Evolutionary conservation across 1,140 invertebrate genomes (phyloP), one percentile per base, ranked within the genome.

Genomic region (Eumeta japonica): DNA sequence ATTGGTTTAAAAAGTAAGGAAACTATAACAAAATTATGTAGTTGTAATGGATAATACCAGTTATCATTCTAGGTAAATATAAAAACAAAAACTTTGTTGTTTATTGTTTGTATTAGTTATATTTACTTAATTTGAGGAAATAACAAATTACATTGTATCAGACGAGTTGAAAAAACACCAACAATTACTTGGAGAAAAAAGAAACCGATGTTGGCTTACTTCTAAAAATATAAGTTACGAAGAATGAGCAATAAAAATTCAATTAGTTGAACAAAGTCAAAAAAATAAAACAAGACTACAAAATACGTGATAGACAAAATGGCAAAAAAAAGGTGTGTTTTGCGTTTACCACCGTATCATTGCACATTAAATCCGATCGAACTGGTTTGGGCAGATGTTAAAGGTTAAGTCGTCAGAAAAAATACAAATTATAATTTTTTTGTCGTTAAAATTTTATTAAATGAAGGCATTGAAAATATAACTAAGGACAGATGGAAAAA

Each of bases 301-400:
- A 24, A 16, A 27, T 16, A 27, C 29, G 18, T 34, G 10, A 29
- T 35, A 9, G 42, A 45, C 10, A 29, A 45, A 16, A 30, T 52
- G 15, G 32, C 45, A 13, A 36, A 37, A 16, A 19, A 4, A 18
- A 19, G 43, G 10, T 45, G 45, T 12, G 39, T 48, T 29, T 34
- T 58, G 14, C 20, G 53, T 30, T 39, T 56, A 28, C 62, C 66
- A 16, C 64, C 57, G 7, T 65, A 68, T 43, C 62, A 73, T 41
- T 50, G 43, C 30, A 51, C 68, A 29, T 37, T 62, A 0, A 72
- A 70, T 43, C 58, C 66, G 1, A 68, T 70, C 7, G 62, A 73
- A 43, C 19, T 56, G 3, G 42, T 64, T 12, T 64, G 61, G 62
- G 47, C 48, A 9, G 32, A 55, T 4, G 39, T n/a, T n/a, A n/a